These are phyloP conservation scores for Perdita meconis DNA, from an alignment of 2,888 invertebrate genomes.

Conservation along the genomic window DNA sequence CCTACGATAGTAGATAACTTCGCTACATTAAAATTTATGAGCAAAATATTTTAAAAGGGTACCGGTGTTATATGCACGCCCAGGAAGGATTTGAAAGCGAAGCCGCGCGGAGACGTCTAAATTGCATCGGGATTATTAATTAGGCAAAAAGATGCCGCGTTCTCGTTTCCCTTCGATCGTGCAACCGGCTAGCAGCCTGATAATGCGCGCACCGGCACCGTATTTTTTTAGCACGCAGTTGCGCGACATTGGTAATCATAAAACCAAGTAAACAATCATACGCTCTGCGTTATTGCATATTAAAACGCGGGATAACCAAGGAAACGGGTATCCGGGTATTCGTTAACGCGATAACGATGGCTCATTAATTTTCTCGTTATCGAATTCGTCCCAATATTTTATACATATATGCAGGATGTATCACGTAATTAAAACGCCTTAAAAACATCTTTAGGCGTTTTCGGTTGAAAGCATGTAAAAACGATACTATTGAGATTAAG, in stretches of 20 bases:
- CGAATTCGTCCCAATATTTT: not conserved
- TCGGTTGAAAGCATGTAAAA: no score
- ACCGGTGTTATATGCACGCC: constrained; percentile 17
- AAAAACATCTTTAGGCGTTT: no score
- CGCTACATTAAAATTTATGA: constrained; percentile 38
- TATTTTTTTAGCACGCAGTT: not conserved
- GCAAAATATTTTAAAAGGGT: constrained; percentile 26
- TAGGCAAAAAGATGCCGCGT: constrained; percentile 51
- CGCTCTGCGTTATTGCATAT: not conserved
- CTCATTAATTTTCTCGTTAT: not conserved
- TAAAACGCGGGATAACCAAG: not conserved
- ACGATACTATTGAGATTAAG: no score
- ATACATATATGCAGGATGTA: not conserved
- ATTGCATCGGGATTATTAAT: constrained; percentile 67
- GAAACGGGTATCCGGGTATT: not conserved
- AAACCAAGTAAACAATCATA: not conserved
- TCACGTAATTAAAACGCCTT: not conserved
- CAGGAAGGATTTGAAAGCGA: constrained; percentile 65
- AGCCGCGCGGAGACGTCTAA: constrained; percentile 34
- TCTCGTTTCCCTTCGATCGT: constrained; percentile 25
- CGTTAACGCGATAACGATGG: not conserved
- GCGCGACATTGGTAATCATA: not conserved
- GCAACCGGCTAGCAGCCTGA: not conserved
- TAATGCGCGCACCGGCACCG: not conserved
- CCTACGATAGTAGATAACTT: not conserved